Base-by-base conservation (phyloP, 2,888 invertebrate species). In the Apodemia mormo region DNA sequence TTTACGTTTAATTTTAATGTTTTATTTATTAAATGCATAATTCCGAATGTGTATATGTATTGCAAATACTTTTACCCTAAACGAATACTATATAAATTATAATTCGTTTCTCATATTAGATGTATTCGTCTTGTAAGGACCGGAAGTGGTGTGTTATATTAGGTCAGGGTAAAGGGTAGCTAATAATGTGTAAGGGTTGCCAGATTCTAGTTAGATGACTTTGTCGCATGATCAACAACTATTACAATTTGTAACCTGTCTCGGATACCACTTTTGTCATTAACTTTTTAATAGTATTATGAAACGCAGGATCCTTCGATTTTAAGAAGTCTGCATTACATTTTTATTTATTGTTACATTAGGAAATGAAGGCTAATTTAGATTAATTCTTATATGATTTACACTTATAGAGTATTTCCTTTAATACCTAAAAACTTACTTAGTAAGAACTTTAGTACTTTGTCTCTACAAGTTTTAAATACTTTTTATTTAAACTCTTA, bases 21-120 rank as follows among this genome's bases (percentile, higher is more conserved):
- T 40, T 65, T 65, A 69, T 69, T 69, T 56, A 37, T 65, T 65
- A 12, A 43, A 54, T 56, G 43, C 66, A 52, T 67, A 45, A 67
- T 66, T 66, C 66, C 66, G 66, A 66, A 66, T 65, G 65, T 40
- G 52, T 56, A 65, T 68, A 61, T 45, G 61, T 69, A 56, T 33
- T 69, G 40, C 56, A 22, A 69, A 33, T 61, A 37, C 61, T 33
- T 61, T 2, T 8, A n/a, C 52, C 52, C 22, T n/a, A 33, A 61
- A n/a, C 37, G 14, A 61, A 61, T 61, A 37, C 33, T 61, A 61
- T 61, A 61, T 14, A 14, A 61, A 61, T 61, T 37, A 37, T 61
- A 33, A 61, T 37, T 61, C 33, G 61, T 33, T 37, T 61, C 14
- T 61, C 61, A 61, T 2, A 61, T 61, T 61, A 61, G 61, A n/a